Percentiles rank a stretch among this genome's conserved stretches.
Conservation (phyloP, 2,888 invertebrate species). For the Lasioglossum villosulum region DNA sequence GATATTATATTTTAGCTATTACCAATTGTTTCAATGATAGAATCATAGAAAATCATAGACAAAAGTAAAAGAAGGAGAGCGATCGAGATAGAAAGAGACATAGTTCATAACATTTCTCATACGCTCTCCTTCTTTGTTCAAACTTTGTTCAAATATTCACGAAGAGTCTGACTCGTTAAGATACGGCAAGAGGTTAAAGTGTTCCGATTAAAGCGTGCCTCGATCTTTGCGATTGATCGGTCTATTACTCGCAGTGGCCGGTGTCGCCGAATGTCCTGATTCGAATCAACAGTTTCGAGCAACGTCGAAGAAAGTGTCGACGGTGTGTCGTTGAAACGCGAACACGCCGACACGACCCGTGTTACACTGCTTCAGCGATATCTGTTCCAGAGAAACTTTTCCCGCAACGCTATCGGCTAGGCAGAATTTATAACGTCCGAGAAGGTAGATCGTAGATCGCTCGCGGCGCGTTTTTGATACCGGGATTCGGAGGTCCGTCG, state of each 20-base stretch:
- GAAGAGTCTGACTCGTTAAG: too few species aligned
- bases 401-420: background rate
- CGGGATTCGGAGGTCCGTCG: conserved; percentile 10
- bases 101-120: too few species aligned
- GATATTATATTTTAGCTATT: too few species aligned
- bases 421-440: conserved; percentile 41
- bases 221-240: conserved; percentile 59
- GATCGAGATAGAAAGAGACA: too few species aligned
- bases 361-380: conserved; percentile 30
- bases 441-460: conserved; percentile 35
- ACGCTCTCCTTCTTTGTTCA: too few species aligned
- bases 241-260: conserved; percentile 55
- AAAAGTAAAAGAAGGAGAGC: too few species aligned
- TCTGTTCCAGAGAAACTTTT: conserved; percentile 32
- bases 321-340: conserved; percentile 43
- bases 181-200: background rate
- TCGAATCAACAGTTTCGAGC: conserved; percentile 37
- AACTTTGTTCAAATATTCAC: too few species aligned
- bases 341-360: conserved; percentile 27
- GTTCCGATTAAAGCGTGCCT: conserved; percentile 38
- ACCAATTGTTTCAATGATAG: too few species aligned
- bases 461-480: conserved; percentile 19
- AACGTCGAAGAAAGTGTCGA: conserved; percentile 57
- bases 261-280: conserved; percentile 34
- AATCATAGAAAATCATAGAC: too few species aligned